Base-by-base conservation (phyloP, 2,797 vertebrate genomes). In the Champsocephalus gunnari region DNA sequence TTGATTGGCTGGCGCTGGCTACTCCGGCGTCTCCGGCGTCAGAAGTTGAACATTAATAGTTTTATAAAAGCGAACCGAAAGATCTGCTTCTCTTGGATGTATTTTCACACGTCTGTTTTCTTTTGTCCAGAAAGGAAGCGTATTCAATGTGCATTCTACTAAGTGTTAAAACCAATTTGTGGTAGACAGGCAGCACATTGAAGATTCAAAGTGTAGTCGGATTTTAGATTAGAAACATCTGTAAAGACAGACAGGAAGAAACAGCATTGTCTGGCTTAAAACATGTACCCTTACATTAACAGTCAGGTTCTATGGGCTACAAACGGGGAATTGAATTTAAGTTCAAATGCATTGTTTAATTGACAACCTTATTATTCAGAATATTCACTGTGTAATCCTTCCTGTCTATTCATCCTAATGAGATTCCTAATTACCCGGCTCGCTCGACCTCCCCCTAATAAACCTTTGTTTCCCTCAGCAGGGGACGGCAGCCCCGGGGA, bases 381-480 rank as follows among this genome's bases (percentile, higher is more conserved):
- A 48, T 63, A 49, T 53, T 65, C 70, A 12, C 60, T 70, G 34
- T 70, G 58, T 75, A 82, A 88, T 82, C 73, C 73, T 24, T 77
- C 13, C 41, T 41, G 68, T 79, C 78, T 72, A 24, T 78, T 88
- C 74, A 87, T 87, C 79, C 77, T 79, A 70, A 80, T 41, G 55
- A 83, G 66, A 49, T 9, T 48, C 49, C 65, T 47, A 70, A 71
- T 53, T 63, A 62, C 75, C 56, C 50, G 12, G 49, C 64, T 45
- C 10, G 49, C 64, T 45, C 10, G 45, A 76, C 70, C 32, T 44
- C 63, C 81, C 71, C 59, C 80, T 50, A 12, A 19, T 86, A 34
- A 81, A 70, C 60, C 54, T 83, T 61, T 53, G 86, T 38, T 89
- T 82, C 78, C 80, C 86, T 80, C 89, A 81, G 89, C 88, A 92